phyloP scores from a whole-genome alignment of 2,113 vertebrate genomes.

The Epinephelus cyanopodus region DNA sequence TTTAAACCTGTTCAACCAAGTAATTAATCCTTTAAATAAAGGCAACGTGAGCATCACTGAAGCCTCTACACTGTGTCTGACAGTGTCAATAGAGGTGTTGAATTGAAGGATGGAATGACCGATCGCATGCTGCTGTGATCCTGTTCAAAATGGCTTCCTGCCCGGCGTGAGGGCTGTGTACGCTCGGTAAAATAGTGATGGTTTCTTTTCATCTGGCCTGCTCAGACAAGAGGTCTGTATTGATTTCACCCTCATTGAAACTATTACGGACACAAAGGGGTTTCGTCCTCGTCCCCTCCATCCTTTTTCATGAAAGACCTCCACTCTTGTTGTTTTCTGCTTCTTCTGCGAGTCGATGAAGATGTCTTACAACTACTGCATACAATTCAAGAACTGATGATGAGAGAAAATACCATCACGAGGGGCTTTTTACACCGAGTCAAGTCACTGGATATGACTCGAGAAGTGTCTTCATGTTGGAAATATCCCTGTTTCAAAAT shows the following conservation, averaged over 20 bases:
- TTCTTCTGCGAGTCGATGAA: conserved; percentile 37
- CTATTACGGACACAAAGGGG: conserved; percentile 49
- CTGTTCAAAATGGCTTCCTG: conserved; percentile 62
- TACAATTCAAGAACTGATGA: background rate
- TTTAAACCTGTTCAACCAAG: background rate
- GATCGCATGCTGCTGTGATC: conserved; percentile 24
- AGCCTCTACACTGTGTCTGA: conserved; percentile 4
- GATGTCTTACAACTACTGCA: background rate
- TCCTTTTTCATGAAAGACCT: conserved; percentile 28
- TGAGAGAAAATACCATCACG: background rate
- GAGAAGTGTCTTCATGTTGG: background rate
- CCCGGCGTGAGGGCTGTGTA: conserved; percentile 1
- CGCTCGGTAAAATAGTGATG: conserved; percentile 19
- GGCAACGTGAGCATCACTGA: background rate
- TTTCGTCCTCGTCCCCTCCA: background rate
- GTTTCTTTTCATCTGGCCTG: conserved; percentile 50
- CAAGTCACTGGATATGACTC: background rate
- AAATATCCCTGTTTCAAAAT: background rate
- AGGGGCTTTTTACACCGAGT: background rate
- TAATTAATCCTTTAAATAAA: conserved; percentile 27
- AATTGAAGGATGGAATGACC: background rate
- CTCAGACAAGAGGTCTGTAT: conserved; percentile 50
- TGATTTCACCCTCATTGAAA: conserved; percentile 47
- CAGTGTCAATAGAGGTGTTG: conserved; percentile 3
- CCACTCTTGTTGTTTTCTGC: background rate